Conservation (phyloP, 2,888 invertebrate species). For the Nyleta sp. region DNA sequence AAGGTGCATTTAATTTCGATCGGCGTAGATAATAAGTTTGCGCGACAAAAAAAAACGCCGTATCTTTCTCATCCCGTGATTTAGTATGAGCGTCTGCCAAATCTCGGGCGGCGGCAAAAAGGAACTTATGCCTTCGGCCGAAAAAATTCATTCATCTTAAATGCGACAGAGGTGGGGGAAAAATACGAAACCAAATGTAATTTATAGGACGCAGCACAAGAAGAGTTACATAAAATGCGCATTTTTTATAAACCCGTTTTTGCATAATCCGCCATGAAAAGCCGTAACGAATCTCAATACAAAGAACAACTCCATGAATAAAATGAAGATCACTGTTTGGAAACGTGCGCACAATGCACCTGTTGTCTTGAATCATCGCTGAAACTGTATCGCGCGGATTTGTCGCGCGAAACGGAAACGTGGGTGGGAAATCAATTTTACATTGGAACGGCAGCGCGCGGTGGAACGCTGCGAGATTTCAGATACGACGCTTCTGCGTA, state of each 20-base stretch:
- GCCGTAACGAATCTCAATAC: not conserved
- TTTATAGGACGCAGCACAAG: too few species aligned
- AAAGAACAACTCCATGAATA: constrained; percentile 17
- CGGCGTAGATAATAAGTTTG: not conserved
- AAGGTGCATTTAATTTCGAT: constrained; percentile 29
- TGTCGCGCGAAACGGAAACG: constrained; percentile 68
- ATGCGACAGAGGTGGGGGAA: not conserved
- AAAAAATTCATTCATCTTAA: constrained; percentile 28
- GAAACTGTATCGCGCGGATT: constrained; percentile 62
- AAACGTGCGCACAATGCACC: constrained; percentile 32
- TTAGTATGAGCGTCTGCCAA: constrained; percentile 12
- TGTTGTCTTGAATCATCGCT: constrained; percentile 56
- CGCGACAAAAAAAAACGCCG: constrained; percentile 2
- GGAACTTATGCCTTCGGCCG: not conserved
- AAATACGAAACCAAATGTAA: not conserved
- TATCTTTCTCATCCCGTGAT: constrained; percentile 11
- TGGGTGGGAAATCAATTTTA: constrained; percentile 69
- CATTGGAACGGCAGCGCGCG: constrained; percentile 51
- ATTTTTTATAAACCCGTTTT: too few species aligned
- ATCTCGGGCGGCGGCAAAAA: not conserved
- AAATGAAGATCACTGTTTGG: constrained; percentile 36
- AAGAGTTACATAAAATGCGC: too few species aligned
- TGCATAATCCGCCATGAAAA: not conserved
- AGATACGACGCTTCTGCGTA: constrained; percentile 60
- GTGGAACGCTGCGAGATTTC: constrained; percentile 51